A percentile compares a stretch with the other conserved stretches of the same genome.
Evolutionary conservation across 35 echinoderm and acorn worm genomes (phyloP).

Genomic region (Chiridota heheva): DNA sequence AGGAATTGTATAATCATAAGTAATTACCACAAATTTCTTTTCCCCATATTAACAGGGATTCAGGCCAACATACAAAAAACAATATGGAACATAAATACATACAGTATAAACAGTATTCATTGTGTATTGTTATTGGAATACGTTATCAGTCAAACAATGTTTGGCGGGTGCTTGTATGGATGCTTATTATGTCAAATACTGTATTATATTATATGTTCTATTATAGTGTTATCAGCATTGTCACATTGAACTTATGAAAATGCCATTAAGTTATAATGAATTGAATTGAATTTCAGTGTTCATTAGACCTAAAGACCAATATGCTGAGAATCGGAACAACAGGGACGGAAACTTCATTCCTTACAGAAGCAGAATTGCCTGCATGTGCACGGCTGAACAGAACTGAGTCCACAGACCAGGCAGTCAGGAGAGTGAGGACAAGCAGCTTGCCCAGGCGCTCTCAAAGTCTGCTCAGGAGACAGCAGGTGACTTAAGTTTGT

Average conservation of each 20-base stretch:
- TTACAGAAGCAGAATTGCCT: conserved; percentile 81
- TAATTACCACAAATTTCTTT: no score
- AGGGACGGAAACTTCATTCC: conserved; percentile 85
- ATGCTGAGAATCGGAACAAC: conserved; percentile 80
- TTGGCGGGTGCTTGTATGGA: neutral
- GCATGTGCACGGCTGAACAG: conserved; percentile 63
- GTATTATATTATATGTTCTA: neutral
- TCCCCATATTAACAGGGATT: no score
- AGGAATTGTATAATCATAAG: no score
- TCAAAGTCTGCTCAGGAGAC: conserved; percentile 57
- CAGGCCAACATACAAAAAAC: no score
- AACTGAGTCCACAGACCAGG: conserved; percentile 5
- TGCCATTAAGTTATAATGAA: neutral
- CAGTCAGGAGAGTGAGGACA: conserved; percentile 59
- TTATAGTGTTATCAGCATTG: neutral
- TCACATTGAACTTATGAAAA: neutral
- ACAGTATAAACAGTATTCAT: neutral
- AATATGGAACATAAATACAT: no score
- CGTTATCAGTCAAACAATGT: neutral
- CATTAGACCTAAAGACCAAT: conserved; percentile 72
- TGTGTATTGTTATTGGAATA: neutral
- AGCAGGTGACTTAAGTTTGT: conserved; percentile 5
- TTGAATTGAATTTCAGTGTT: conserved; percentile 55
- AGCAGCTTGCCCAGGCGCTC: conserved; percentile 77
- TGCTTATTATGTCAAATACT: neutral